These are phyloP conservation scores for Excalfactoria chinensis DNA, from an alignment of 2,113 vertebrate genomes.

Conservation along the genomic window DNA sequence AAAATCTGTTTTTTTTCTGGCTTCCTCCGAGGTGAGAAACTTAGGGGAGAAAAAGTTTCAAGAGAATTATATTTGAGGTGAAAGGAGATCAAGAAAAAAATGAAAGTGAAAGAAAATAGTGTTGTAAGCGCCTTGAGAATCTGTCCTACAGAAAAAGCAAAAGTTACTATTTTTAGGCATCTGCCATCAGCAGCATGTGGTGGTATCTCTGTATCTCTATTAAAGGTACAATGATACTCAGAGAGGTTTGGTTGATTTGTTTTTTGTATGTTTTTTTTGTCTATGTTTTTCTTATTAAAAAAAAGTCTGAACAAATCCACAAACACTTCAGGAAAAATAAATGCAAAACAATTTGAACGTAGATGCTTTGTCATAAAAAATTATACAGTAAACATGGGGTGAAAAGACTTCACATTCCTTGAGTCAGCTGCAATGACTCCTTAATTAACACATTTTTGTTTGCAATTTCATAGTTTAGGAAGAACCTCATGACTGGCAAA, in stretches of 20 bases:
- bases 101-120: not conserved
- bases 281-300: not conserved
- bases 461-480: not conserved
- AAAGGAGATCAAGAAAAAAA: conserved; percentile 18
- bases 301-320: not conserved
- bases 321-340: not conserved
- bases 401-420: not conserved
- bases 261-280: not conserved
- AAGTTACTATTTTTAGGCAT: not conserved
- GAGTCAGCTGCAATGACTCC: not conserved
- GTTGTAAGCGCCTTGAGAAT: not conserved
- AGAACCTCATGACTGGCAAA: not conserved
- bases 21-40: conserved; percentile 21
- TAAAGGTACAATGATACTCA: not conserved
- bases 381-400: not conserved
- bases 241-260: not conserved
- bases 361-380: not conserved
- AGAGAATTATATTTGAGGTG: not conserved
- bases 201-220: not conserved
- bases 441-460: not conserved
- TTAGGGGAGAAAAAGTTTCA: not conserved
- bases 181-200: not conserved
- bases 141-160: not conserved
- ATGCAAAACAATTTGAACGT: not conserved
- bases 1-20: not conserved